Conservation (phyloP, 2,888 invertebrate species). For the Dynastes grantii region DNA sequence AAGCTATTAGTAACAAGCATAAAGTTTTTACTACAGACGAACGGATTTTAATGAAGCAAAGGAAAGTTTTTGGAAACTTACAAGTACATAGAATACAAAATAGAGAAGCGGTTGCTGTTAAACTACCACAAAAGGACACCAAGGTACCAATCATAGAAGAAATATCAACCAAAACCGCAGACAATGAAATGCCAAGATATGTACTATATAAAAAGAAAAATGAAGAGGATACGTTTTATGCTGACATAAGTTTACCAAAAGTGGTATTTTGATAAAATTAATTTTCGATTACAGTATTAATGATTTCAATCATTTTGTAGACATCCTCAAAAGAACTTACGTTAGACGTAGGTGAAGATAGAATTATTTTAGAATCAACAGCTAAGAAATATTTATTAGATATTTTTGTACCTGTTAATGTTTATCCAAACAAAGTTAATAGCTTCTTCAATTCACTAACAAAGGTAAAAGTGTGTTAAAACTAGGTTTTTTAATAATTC, state of each 20-base stretch:
- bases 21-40: constrained; percentile 79
- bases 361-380: constrained; percentile 79
- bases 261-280: constrained; percentile 56
- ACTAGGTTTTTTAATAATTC: too few relatives aligned
- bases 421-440: constrained; percentile 74
- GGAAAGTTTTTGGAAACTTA: constrained; percentile 82
- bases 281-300: not conserved
- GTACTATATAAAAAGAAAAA: constrained; percentile 73
- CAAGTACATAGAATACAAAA: constrained; percentile 84
- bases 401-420: constrained; percentile 79
- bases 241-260: constrained; percentile 77
- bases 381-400: constrained; percentile 78
- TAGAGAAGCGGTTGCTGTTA: constrained; percentile 73
- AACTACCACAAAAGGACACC: constrained; percentile 61
- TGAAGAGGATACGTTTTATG: constrained; percentile 74
- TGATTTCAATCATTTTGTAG: constrained; percentile 67
- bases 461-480: constrained; percentile 67
- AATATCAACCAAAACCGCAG: constrained; percentile 53
- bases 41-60: constrained; percentile 80
- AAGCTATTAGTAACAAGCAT: constrained; percentile 86
- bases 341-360: constrained; percentile 83
- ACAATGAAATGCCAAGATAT: constrained; percentile 72
- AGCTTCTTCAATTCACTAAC: constrained; percentile 73
- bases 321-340: constrained; percentile 76
- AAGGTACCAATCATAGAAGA: constrained; percentile 35